Conservation (phyloP, 1,140 invertebrate genomes). For the Lepidostoma basale region DNA sequence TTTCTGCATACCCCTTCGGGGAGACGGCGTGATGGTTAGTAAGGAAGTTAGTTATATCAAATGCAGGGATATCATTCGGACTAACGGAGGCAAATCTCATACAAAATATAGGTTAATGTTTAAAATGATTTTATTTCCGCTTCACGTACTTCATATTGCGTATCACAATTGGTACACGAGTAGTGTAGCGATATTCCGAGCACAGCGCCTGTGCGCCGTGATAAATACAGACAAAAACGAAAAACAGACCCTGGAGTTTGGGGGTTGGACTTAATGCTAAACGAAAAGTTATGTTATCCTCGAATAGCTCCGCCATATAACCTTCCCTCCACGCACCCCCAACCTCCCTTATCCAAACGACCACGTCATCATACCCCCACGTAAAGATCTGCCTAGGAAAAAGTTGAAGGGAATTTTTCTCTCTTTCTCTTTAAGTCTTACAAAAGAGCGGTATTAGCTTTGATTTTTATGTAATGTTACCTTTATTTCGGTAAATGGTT, state of each 20-base stretch:
- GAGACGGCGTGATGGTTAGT: no score
- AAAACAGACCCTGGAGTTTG: slow-evolving; percentile 24
- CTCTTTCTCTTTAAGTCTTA: slow-evolving; percentile 17
- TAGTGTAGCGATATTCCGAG: neutral
- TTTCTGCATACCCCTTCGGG: no score
- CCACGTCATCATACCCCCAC: slow-evolving; percentile 12
- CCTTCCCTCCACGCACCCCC: neutral
- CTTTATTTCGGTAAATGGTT: neutral
- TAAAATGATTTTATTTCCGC: no score
- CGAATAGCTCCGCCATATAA: slow-evolving; percentile 38
- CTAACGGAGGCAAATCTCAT: no score
- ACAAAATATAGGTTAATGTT: no score
- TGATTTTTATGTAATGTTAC: slow-evolving; percentile 18
- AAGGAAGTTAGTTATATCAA: no score
- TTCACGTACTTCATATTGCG: no score
- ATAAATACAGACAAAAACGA: slow-evolving; percentile 41
- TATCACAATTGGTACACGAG: neutral
- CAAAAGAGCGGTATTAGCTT: slow-evolving; percentile 21
- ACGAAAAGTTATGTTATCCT: slow-evolving; percentile 47
- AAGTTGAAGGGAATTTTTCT: neutral
- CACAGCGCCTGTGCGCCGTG: neutral
- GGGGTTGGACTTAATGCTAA: slow-evolving; percentile 43
- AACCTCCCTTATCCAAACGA: slow-evolving; percentile 6
- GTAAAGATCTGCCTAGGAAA: slow-evolving; percentile 21
- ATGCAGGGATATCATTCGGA: no score